Percentiles rank a stretch among this genome's conserved stretches.
Evolutionary conservation across 2,113 vertebrate genomes (phyloP).

Genomic region (Bos javanicus): DNA sequence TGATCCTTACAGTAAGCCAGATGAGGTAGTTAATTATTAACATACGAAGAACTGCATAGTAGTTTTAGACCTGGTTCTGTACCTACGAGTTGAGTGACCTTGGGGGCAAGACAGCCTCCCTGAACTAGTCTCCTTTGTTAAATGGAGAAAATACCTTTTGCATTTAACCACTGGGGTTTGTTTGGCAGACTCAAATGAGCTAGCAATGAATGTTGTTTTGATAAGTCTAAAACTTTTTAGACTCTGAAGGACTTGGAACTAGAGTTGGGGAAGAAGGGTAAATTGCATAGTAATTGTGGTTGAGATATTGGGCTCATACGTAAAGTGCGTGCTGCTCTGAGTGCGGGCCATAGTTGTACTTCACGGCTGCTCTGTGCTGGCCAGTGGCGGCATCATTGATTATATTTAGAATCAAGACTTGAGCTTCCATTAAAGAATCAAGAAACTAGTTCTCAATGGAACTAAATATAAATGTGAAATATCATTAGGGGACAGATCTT

Average conservation of each 20-base stretch:
- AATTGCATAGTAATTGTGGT: not conserved
- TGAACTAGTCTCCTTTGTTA: not conserved
- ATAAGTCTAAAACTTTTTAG: not conserved
- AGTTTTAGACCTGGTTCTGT: not conserved
- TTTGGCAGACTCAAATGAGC: not conserved
- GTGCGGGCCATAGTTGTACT: not conserved
- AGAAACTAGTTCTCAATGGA: constrained; percentile 12
- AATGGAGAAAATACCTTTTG: not conserved
- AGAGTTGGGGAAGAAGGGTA: not conserved
- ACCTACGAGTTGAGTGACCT: not conserved
- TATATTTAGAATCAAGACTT: constrained; percentile 26
- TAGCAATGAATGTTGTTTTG: not conserved
- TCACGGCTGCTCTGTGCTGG: not conserved
- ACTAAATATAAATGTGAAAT: not conserved
- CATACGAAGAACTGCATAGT: not conserved
- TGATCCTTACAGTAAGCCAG: not conserved
- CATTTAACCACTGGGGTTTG: not conserved
- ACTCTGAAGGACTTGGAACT: not conserved
- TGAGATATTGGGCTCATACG: not conserved
- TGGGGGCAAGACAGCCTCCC: not conserved
- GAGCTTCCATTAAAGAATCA: constrained; percentile 6
- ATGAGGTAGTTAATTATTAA: not conserved
- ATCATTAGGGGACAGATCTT: not conserved
- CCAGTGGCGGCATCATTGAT: not conserved
- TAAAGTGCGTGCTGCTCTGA: not conserved